Conservation (phyloP, 1,140 invertebrate genomes). For the Venustaconcha ellipsiformis region DNA sequence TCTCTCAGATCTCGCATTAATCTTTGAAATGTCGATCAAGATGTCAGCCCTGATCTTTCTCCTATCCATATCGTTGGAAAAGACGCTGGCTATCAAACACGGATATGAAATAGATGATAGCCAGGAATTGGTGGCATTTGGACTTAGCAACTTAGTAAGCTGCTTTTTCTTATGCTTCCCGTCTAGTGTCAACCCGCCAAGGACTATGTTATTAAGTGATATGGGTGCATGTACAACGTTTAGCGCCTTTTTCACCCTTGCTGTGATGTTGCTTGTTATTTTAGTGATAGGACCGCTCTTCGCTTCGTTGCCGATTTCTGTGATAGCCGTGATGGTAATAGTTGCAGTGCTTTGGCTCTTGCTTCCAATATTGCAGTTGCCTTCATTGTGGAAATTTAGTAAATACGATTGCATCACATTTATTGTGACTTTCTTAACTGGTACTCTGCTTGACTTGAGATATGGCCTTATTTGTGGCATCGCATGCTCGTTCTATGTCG, state of each 20-base stretch:
- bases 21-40: slow-evolving; percentile 45
- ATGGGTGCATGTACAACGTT: slow-evolving; percentile 42
- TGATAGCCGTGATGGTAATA: slow-evolving; percentile 60
- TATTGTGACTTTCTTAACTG: slow-evolving; percentile 40
- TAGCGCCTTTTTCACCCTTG: slow-evolving; percentile 59
- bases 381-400: slow-evolving; percentile 47
- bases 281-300: slow-evolving; percentile 67
- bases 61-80: slow-evolving; percentile 64
- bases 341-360: slow-evolving; percentile 58
- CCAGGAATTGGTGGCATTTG: slow-evolving; percentile 72
- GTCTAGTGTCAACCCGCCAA: slow-evolving; percentile 81
- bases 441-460: slow-evolving; percentile 50
- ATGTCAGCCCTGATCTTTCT: slow-evolving; percentile 58
- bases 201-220: slow-evolving; percentile 75
- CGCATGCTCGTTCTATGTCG: slow-evolving; percentile 37
- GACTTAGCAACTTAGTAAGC: slow-evolving; percentile 63
- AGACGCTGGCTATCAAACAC: slow-evolving; percentile 64
- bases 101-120: slow-evolving; percentile 65
- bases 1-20: slow-evolving; percentile 24
- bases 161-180: slow-evolving; percentile 72
- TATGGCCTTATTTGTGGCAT: slow-evolving; percentile 52
- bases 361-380: slow-evolving; percentile 78
- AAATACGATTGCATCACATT: slow-evolving; percentile 57
- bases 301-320: slow-evolving; percentile 62
- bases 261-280: slow-evolving; percentile 69